Conservation (phyloP, 1,140 invertebrate species). For the Drosophila punjabiensis region DNA sequence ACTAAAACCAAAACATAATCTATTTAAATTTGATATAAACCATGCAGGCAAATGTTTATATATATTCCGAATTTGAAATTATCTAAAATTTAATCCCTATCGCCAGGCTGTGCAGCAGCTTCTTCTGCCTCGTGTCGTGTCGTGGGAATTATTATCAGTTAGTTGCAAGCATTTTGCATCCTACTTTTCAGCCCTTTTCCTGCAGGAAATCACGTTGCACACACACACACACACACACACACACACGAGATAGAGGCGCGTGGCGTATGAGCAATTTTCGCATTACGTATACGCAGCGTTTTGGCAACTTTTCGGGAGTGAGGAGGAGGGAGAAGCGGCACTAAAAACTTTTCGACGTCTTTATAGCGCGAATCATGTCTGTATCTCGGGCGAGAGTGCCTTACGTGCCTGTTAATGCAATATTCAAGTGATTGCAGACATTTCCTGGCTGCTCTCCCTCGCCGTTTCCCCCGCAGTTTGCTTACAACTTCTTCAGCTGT, state of each 20-base stretch:
- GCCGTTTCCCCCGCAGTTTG: slow-evolving; percentile 25
- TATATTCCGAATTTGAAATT: neutral
- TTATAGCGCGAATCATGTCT: slow-evolving; percentile 65
- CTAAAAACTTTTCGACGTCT: slow-evolving; percentile 76
- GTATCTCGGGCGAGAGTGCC: slow-evolving; percentile 42
- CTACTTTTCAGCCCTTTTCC: slow-evolving; percentile 52
- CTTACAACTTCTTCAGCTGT: slow-evolving; percentile 83
- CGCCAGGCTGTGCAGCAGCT: slow-evolving; percentile 2
- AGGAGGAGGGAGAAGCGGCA: slow-evolving; percentile 5
- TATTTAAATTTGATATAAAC: neutral
- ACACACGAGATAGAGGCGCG: slow-evolving; percentile 52
- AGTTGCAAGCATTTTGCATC: slow-evolving; percentile 84
- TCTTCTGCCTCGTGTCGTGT: slow-evolving; percentile 12
- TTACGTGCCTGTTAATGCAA: slow-evolving; percentile 84
- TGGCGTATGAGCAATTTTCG: slow-evolving; percentile 76
- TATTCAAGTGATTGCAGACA: slow-evolving; percentile 84
- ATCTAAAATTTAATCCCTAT: slow-evolving; percentile 31
- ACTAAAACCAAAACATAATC: neutral
- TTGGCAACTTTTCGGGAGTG: slow-evolving; percentile 57
- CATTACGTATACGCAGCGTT: slow-evolving; percentile 68
- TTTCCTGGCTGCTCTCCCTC: slow-evolving; percentile 39
- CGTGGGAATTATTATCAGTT: slow-evolving; percentile 80
- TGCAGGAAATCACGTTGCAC: slow-evolving; percentile 76
- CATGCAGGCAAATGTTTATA: neutral
- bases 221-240: slow-evolving; percentile 1